phyloP scores from a whole-genome alignment of 2,797 vertebrate genomes.

The Cynodonichthys magdalenae region DNA sequence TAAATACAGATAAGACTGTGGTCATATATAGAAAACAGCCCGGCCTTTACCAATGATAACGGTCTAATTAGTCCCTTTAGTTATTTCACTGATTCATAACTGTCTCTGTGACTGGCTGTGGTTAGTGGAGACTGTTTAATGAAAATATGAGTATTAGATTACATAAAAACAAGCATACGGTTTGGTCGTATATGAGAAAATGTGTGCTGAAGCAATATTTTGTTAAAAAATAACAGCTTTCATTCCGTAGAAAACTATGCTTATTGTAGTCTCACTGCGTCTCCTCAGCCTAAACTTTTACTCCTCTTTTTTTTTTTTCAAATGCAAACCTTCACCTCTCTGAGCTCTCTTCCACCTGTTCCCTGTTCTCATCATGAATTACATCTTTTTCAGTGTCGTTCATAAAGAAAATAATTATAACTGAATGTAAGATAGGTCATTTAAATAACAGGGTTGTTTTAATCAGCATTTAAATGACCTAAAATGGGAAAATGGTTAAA shows the following conservation, averaged over 20 bases:
- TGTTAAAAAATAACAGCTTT: no score
- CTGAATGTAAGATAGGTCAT: no score
- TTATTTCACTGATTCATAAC: background rate
- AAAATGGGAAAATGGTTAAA: background rate
- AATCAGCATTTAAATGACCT: background rate
- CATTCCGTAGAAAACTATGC: no score
- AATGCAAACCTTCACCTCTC: no score
- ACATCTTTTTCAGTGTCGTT: no score
- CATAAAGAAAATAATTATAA: no score
- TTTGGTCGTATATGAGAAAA: background rate
- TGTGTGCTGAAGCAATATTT: no score
- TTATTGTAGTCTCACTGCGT: no score
- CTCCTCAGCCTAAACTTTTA: no score
- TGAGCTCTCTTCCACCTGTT: no score
- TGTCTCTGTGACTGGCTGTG: background rate
- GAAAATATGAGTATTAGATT: background rate
- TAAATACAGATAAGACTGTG: background rate
- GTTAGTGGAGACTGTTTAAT: background rate
- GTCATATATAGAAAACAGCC: background rate
- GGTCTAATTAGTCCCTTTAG: background rate
- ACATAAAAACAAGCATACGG: background rate
- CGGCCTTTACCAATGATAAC: background rate
- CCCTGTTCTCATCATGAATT: no score
- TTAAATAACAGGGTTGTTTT: no score
- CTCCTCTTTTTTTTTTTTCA: background rate